Evolutionary conservation across 2,113 vertebrate species (phyloP), one percentile per base, ranked within the genome.

Genomic region (Cebidichthys violaceus): DNA sequence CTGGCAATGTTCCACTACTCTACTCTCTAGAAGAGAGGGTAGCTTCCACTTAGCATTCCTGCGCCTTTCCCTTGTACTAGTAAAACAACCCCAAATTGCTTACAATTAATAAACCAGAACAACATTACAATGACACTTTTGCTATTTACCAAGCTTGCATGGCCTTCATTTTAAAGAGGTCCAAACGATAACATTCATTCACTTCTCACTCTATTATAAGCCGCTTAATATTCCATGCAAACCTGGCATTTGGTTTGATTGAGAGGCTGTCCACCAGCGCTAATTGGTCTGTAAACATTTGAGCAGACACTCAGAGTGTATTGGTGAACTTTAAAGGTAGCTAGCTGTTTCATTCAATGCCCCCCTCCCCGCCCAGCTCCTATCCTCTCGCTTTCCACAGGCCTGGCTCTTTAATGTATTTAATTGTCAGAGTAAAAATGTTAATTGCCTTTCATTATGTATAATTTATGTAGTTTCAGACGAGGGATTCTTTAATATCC

Each of bases 371-470:
- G 31, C 31, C 78, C 70, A 79, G 68, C 39, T 60, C 43, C 54
- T 55, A 55, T 73, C 61, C 70, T 29, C 68, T 81, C 59, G 84
- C 70, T 73, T 81, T 82, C 73, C 76, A 77, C 81, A 79, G 79
- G 67, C 82, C 71, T 73, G 76, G 70, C 77, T 84, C 82, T 92
- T 89, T 92, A 92, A 92, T 90, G 87, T 86, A 90, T 87, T 89
- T 92, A 93, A 94, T 92, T 92, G 86, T 91, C 89, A 85, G 91
- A 84, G 84, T 91, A 82, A 92, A 93, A 90, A 92, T 90, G 91
- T 92, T 94, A 95, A 95, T 95, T 95, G 91, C 86, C 89, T 94
- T 94, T 92, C 92, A 94, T 95, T 93, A 93, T 89, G 88, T 89
- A 83, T 92, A 90, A 91, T 92, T 93, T 92, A 92, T 90, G 82